phyloP scores from a whole-genome alignment of 1,140 invertebrate genomes.

The Cydia fagiglandana region DNA sequence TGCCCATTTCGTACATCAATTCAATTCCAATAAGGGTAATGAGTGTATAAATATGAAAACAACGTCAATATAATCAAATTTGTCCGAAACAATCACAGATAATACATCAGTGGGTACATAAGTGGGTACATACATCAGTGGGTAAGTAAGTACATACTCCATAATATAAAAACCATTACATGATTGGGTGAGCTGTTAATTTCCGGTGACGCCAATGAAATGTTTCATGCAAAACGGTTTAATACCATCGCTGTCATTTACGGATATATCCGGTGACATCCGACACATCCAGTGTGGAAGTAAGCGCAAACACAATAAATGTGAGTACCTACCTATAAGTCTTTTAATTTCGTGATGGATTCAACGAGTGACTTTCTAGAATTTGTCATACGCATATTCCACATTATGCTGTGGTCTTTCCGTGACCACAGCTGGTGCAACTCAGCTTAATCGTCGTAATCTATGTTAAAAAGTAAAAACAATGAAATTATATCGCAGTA shows the following conservation, averaged over 20 bases:
- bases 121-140: too few species aligned
- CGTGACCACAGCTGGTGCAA: too few species aligned
- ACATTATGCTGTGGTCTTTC: too few species aligned
- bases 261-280: slow-evolving; percentile 12
- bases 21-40: neutral
- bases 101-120: too few species aligned
- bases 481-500: too few species aligned
- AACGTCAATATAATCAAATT: neutral
- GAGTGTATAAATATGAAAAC: neutral
- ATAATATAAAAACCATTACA: slow-evolving; percentile 45
- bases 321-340: too few species aligned
- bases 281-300: neutral
- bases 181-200: slow-evolving; percentile 56
- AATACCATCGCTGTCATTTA: slow-evolving; percentile 23
- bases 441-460: too few species aligned
- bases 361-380: neutral
- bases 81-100: neutral
- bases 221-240: slow-evolving; percentile 32
- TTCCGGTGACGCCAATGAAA: slow-evolving; percentile 45
- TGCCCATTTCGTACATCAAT: neutral
- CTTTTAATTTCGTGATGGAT: neutral
- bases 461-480: too few species aligned
- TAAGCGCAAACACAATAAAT: neutral
- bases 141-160: too few species aligned
- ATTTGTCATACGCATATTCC: too few species aligned